phyloP scores from a whole-genome alignment of 2,888 invertebrate genomes.

The Philhelius pedissequus region DNA sequence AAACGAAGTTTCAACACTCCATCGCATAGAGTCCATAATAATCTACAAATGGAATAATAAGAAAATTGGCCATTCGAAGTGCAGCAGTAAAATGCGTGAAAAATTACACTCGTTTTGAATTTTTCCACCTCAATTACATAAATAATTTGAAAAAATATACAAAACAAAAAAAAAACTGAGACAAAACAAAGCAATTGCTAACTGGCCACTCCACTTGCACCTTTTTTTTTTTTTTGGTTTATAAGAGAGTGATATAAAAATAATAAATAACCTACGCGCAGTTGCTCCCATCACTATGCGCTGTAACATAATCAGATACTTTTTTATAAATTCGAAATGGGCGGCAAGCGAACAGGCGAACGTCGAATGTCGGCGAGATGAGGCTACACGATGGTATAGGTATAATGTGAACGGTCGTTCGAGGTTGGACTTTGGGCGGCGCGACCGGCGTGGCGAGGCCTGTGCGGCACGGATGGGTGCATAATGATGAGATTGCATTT shows the following conservation, averaged over 20 bases:
- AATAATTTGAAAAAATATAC: not conserved
- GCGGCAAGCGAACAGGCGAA: conserved; percentile 42
- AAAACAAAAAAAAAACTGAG: not conserved
- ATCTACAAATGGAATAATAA: not conserved
- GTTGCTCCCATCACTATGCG: conserved; percentile 23
- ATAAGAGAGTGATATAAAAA: not conserved
- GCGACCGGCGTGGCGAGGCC: no score
- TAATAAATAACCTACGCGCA: conserved; percentile 57
- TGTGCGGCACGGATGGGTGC: conserved; percentile 28
- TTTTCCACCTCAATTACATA: conserved; percentile 53
- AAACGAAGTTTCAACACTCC: not conserved
- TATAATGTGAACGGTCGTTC: not conserved
- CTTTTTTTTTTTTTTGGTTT: not conserved
- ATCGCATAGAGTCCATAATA: not conserved
- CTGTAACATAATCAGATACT: conserved; percentile 46
- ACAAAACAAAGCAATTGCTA: not conserved
- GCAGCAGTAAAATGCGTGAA: conserved; percentile 49
- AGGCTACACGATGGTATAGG: not conserved
- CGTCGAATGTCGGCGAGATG: not conserved
- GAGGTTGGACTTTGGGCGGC: not conserved
- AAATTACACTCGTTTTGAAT: conserved; percentile 57
- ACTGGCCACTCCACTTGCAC: conserved; percentile 7
- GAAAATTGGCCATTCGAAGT: conserved; percentile 32
- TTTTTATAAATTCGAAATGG: conserved; percentile 59
- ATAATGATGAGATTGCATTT: conserved; percentile 51